phyloP scores from a whole-genome alignment of 1,140 invertebrate species.

The Leguminivora glycinivorella region DNA sequence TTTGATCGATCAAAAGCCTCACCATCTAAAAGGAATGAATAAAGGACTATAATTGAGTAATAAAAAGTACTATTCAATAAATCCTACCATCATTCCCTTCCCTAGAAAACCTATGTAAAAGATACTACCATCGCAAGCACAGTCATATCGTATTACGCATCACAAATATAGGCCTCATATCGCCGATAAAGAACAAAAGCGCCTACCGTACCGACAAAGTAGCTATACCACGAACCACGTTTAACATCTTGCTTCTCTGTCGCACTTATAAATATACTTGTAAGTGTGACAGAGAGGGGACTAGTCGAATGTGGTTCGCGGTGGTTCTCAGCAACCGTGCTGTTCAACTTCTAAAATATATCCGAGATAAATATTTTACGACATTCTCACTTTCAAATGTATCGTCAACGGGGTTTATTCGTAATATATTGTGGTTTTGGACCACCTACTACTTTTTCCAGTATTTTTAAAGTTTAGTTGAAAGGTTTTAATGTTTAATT shows the following conservation, averaged over 20 bases:
- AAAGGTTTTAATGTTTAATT: slow-evolving; percentile 11
- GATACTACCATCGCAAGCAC: neutral
- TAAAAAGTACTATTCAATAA: no score
- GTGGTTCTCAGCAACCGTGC: slow-evolving; percentile 15
- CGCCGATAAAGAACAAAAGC: slow-evolving; percentile 1
- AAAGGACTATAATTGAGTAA: no score
- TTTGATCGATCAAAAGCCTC: no score
- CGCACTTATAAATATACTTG: no score
- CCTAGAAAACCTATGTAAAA: neutral
- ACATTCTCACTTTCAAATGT: slow-evolving; percentile 28
- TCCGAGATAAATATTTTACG: slow-evolving; percentile 45
- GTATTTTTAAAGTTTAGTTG: slow-evolving; percentile 17
- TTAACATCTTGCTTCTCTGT: no score
- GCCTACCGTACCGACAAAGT: slow-evolving; percentile 28
- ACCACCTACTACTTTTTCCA: slow-evolving; percentile 19
- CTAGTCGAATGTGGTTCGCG: no score
- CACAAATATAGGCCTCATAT: neutral
- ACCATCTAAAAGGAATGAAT: no score
- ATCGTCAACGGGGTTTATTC: slow-evolving; percentile 17
- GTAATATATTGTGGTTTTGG: slow-evolving; percentile 26
- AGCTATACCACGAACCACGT: no score
- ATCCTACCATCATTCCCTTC: no score
- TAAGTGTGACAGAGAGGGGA: no score
- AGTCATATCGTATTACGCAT: slow-evolving; percentile 2
- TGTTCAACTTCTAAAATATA: slow-evolving; percentile 39